phyloP scores from a whole-genome alignment of 23 tunicate species.

The Trididemnum clinides region DNA sequence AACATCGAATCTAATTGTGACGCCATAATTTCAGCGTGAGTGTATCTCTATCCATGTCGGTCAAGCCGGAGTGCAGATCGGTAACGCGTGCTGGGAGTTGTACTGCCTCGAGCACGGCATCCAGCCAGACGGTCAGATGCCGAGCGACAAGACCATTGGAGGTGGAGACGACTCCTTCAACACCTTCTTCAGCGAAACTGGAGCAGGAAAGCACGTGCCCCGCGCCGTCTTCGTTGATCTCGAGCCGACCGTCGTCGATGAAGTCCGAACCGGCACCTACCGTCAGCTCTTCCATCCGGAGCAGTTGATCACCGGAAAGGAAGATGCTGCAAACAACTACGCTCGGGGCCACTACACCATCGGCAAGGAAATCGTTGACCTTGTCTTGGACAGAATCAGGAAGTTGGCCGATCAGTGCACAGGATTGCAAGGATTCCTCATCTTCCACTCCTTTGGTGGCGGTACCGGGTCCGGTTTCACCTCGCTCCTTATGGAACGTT shows the following conservation, averaged over 20 bases:
- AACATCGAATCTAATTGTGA: neutral
- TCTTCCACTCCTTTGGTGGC: constrained; percentile 97
- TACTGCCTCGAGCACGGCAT: constrained; percentile 96
- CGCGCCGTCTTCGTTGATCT: constrained; percentile 94
- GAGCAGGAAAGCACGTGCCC: constrained; percentile 93
- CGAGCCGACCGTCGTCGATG: constrained; percentile 93
- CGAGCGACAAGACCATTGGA: constrained; percentile 86
- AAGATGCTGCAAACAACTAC: constrained; percentile 90
- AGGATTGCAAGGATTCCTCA: constrained; percentile 95
- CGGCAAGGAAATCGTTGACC: constrained; percentile 87
- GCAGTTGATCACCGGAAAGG: constrained; percentile 80
- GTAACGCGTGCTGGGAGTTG: constrained; percentile 95
- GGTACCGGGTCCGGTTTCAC: constrained; percentile 99
- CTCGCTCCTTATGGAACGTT: constrained; percentile 90
- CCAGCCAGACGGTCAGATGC: constrained; percentile 96
- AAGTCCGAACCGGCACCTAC: constrained; percentile 75
- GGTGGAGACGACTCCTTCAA: constrained; percentile 95
- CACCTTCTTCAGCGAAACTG: constrained; percentile 96
- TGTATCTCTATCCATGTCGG: constrained; percentile 95
- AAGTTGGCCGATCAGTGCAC: constrained; percentile 98
- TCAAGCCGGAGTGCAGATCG: constrained; percentile 94
- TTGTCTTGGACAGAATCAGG: constrained; percentile 89
- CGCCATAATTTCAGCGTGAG: constrained; percentile 62
- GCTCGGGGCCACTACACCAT: constrained; percentile 87
- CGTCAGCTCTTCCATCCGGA: constrained; percentile 88